phyloP scores from a whole-genome alignment of 2,888 invertebrate species.

The Lottia scabra region DNA sequence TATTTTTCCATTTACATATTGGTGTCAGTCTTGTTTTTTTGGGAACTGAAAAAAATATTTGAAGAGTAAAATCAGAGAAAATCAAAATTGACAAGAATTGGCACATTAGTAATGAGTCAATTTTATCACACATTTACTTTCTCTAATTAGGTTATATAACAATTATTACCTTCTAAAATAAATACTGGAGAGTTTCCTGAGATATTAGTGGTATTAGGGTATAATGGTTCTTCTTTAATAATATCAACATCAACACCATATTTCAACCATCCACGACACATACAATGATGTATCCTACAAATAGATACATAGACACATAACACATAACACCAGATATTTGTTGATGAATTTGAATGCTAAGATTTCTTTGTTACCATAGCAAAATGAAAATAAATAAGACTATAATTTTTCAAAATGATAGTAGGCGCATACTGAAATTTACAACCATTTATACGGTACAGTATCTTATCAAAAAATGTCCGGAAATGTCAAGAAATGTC shows the following conservation, averaged over 20 bases:
- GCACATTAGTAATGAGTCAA: too few species aligned
- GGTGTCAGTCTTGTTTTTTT: slow-evolving; percentile 48
- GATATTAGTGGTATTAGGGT: slow-evolving; percentile 47
- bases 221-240: slow-evolving; percentile 40
- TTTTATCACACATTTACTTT: too few species aligned
- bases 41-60: slow-evolving; percentile 39
- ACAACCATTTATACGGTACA: too few species aligned
- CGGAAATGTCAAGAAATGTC: too few species aligned
- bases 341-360: not conserved
- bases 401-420: too few species aligned
- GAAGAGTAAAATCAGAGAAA: too few species aligned
- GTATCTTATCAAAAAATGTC: too few species aligned
- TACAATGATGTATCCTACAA: slow-evolving; percentile 57
- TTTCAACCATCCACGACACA: slow-evolving; percentile 51
- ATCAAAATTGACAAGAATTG: too few species aligned
- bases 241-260: slow-evolving; percentile 50
- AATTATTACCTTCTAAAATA: slow-evolving; percentile 44
- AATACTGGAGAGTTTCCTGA: slow-evolving; percentile 61
- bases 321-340: not conserved
- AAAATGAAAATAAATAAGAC: too few species aligned
- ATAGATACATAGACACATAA: not conserved
- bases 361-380: not conserved
- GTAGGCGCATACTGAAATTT: too few species aligned
- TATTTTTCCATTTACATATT: slow-evolving; percentile 61
- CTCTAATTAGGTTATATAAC: too few species aligned